These are phyloP conservation scores for Chromobotia macracanthus DNA, from an alignment of 2,797 vertebrate species.

Conservation along the genomic window DNA sequence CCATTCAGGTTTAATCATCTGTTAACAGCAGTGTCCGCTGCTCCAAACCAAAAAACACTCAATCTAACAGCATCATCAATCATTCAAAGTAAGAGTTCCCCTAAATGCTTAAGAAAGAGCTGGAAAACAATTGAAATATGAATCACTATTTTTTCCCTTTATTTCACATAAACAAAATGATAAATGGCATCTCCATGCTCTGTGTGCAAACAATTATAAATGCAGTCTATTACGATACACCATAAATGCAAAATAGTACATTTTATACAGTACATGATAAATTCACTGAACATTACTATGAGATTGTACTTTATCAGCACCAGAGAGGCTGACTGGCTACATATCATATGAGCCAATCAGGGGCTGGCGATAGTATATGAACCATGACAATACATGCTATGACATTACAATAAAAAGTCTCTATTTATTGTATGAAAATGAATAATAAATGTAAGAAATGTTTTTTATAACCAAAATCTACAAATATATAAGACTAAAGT, in stretches of 20 bases:
- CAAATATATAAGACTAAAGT: too few relatives aligned
- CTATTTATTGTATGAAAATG: background rate
- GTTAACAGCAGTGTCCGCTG: background rate
- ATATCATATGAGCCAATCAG: background rate
- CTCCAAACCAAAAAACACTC: background rate
- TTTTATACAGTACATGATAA: background rate
- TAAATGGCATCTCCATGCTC: background rate
- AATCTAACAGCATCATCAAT: slow-evolving; percentile 2
- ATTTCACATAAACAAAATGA: background rate
- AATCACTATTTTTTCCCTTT: background rate
- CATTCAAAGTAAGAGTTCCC: slow-evolving; percentile 6
- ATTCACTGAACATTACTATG: background rate
- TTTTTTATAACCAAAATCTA: too few relatives aligned
- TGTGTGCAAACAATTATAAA: background rate
- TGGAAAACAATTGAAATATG: background rate
- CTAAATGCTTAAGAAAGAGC: background rate
- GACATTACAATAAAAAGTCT: background rate
- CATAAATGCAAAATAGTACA: background rate
- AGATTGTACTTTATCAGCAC: background rate
- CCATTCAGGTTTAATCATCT: slow-evolving; percentile 14
- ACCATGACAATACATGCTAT: background rate
- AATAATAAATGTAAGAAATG: background rate
- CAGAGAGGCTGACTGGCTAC: background rate
- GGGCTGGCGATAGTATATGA: background rate
- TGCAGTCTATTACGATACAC: background rate